Conservation (phyloP, 1,140 invertebrate species). For the Plodia interpunctella region DNA sequence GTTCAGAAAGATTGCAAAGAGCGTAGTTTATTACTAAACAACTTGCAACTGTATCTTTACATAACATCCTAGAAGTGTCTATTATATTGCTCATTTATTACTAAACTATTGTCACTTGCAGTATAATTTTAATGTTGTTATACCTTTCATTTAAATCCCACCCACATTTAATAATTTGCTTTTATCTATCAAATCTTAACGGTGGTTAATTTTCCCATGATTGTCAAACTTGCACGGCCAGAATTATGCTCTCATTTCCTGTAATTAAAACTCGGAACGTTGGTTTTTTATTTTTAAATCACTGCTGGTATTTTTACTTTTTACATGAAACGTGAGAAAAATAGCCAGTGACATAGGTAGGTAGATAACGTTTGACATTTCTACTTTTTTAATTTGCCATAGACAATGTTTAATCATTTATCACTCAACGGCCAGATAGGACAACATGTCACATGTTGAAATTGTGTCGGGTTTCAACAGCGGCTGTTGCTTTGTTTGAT, state of each 20-base stretch:
- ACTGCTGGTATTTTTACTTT: background rate
- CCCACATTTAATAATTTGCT: too few relatives aligned
- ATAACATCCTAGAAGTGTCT: background rate
- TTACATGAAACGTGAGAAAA: background rate
- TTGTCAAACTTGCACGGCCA: background rate
- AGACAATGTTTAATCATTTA: constrained; percentile 9
- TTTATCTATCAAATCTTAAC: background rate
- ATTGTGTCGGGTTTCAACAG: constrained; percentile 62
- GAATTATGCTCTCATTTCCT: constrained; percentile 1
- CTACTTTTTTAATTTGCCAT: background rate
- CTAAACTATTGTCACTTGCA: background rate
- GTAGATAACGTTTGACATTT: background rate
- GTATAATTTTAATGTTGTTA: background rate
- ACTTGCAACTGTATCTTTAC: background rate
- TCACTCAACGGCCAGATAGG: constrained; percentile 28
- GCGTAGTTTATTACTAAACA: background rate
- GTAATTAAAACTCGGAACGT: background rate
- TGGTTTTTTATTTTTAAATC: background rate
- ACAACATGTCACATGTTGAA: constrained; percentile 60
- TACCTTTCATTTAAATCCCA: background rate
- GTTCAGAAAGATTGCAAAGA: background rate
- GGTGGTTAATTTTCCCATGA: background rate
- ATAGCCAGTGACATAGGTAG: constrained; percentile 5
- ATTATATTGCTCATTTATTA: background rate
- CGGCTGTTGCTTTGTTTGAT: constrained; percentile 64